phyloP scores from a whole-genome alignment of 2,113 vertebrate genomes.

The Actinemys pallida region DNA sequence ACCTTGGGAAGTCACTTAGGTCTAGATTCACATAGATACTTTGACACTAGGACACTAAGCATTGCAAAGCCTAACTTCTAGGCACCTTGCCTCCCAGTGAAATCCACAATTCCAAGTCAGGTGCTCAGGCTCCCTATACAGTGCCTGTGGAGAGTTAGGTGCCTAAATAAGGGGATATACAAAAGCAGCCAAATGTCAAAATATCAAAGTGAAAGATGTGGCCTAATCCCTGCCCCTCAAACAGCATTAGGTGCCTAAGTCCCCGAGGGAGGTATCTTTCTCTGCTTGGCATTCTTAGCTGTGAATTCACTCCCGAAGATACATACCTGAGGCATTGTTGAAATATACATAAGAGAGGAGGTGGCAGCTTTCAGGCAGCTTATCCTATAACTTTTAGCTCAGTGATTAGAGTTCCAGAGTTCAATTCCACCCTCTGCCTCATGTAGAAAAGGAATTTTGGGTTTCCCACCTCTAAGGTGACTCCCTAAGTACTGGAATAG shows the following conservation, averaged over 20 bases:
- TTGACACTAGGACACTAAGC: not conserved
- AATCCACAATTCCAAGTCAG: not conserved
- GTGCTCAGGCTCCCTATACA: not conserved
- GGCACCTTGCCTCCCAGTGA: not conserved
- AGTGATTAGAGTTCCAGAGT: not conserved
- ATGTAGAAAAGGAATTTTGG: not conserved
- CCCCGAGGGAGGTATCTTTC: not conserved
- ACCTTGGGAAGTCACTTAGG: not conserved
- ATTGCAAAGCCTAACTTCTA: not conserved
- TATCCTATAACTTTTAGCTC: not conserved
- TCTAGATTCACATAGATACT: not conserved
- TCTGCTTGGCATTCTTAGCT: not conserved
- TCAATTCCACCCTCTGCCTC: not conserved
- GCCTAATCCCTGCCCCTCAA: not conserved
- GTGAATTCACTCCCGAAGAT: not conserved
- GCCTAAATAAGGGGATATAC: not conserved
- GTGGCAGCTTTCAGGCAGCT: not conserved
- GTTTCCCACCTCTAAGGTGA: not conserved
- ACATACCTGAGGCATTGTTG: not conserved
- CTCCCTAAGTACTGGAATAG: not conserved
- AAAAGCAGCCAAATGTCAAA: not conserved
- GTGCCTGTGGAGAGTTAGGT: not conserved
- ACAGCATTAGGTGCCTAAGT: too few species aligned
- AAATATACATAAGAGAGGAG: not conserved
- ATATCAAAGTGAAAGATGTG: not conserved